Evolutionary conservation across 2,113 vertebrate species (phyloP).

Genomic region (Parus major): DNA sequence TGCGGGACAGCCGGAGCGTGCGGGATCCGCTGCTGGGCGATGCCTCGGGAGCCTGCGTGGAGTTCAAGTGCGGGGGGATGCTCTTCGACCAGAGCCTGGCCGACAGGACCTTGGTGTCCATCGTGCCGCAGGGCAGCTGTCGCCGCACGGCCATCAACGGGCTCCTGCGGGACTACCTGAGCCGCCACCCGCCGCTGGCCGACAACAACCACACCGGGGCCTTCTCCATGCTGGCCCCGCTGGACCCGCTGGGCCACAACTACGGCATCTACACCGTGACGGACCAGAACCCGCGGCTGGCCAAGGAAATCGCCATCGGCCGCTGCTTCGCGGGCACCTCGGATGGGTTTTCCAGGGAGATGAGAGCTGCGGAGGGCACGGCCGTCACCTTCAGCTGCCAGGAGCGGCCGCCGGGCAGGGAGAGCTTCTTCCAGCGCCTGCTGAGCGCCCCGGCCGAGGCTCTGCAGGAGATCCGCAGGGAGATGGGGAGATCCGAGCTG

Average conservation of each 20-base stretch:
- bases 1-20: constrained; percentile 93
- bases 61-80: constrained; percentile 97
- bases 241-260: constrained; percentile 96
- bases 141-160: constrained; percentile 77
- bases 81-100: constrained; percentile 88
- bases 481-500: constrained; percentile 81
- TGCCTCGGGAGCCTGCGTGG: constrained; percentile 88
- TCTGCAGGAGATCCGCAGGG: constrained; percentile 84
- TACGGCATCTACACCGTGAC: constrained; percentile 98
- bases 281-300: constrained; percentile 91
- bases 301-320: constrained; percentile 97
- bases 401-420: constrained; percentile 79
- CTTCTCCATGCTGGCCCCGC: constrained; percentile 90
- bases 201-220: constrained; percentile 77
- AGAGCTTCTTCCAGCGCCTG: constrained; percentile 91
- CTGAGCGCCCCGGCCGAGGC: constrained; percentile 83
- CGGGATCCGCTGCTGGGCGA: constrained; percentile 74
- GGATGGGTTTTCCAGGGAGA: constrained; percentile 93
- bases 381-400: constrained; percentile 90
- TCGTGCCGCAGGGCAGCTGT: constrained; percentile 91
- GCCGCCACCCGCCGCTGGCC: constrained; percentile 82
- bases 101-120: constrained; percentile 86
- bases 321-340: constrained; percentile 97
- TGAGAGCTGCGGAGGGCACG: constrained; percentile 84
- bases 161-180: constrained; percentile 89